Evolutionary conservation across 1,140 invertebrate genomes (phyloP).

Genomic region (Drosophila insularis): DNA sequence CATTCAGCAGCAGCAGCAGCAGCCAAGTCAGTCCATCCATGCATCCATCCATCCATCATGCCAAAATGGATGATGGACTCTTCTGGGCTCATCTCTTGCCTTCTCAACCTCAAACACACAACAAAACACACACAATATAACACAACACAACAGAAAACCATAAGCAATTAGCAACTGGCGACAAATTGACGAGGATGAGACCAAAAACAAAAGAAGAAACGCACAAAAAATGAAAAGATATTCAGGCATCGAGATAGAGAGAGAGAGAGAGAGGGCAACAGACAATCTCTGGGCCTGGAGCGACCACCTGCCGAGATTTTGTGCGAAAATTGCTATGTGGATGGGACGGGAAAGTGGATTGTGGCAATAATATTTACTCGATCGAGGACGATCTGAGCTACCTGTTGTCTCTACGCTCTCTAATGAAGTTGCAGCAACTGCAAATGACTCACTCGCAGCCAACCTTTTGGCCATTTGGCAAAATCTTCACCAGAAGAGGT

Average conservation of each 20-base stretch:
- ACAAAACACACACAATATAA: constrained; percentile 1
- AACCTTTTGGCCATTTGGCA: constrained; percentile 15
- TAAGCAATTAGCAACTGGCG: constrained; percentile 74
- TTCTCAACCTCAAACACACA: constrained; percentile 10
- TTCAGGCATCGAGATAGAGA: background rate
- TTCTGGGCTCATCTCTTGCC: background rate
- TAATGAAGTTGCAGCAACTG: constrained; percentile 65
- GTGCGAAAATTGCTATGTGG: constrained; percentile 60
- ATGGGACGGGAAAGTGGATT: constrained; percentile 49
- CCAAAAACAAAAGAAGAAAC: constrained; percentile 27
- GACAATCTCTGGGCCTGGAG: background rate
- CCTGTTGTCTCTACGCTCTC: constrained; percentile 21
- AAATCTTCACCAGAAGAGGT: constrained; percentile 20
- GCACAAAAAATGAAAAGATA: background rate
- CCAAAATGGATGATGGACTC: constrained; percentile 24
- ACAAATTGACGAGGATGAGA: constrained; percentile 67
- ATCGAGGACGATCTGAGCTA: constrained; percentile 27
- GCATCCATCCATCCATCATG: constrained; percentile 16
- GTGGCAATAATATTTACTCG: constrained; percentile 76
- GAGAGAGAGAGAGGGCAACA: background rate
- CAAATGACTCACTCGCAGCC: constrained; percentile 57
- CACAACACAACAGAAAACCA: constrained; percentile 24
- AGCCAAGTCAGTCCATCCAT: background rate
- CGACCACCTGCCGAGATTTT: constrained; percentile 68
- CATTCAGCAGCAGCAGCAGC: too few species aligned